Evolutionary conservation across 2,888 invertebrate genomes (phyloP).

Genomic region (Athripsodes cinereus): DNA sequence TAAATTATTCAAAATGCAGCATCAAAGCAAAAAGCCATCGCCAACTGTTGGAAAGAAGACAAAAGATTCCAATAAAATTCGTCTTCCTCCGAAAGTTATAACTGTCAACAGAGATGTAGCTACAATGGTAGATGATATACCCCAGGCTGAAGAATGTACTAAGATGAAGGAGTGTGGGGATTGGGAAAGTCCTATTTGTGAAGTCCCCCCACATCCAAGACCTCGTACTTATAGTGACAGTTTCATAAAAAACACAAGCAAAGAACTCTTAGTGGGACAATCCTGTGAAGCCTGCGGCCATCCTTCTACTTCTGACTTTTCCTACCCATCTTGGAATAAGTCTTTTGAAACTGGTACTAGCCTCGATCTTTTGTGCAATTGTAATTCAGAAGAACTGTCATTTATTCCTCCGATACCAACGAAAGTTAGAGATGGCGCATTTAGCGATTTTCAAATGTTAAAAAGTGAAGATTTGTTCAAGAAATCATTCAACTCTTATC

Average conservation of each 20-base stretch:
- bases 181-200: slow-evolving; percentile 21
- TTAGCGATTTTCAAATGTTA: slow-evolving; percentile 20
- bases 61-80: slow-evolving; percentile 43
- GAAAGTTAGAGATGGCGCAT: slow-evolving; percentile 13
- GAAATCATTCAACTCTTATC: slow-evolving; percentile 29
- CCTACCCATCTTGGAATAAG: slow-evolving; percentile 33
- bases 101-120: slow-evolving; percentile 48
- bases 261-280: slow-evolving; percentile 47
- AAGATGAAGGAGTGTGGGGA: slow-evolving; percentile 1
- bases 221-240: slow-evolving; percentile 50
- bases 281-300: slow-evolving; percentile 49
- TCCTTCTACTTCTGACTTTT: slow-evolving; percentile 34
- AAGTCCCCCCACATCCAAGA: slow-evolving; percentile 35
- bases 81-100: slow-evolving; percentile 46
- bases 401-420: slow-evolving; percentile 11
- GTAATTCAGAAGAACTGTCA: slow-evolving; percentile 38
- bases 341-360: slow-evolving; percentile 39
- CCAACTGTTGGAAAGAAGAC: slow-evolving; percentile 47
- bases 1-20: slow-evolving; percentile 19
- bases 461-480: slow-evolving; percentile 20
- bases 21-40: slow-evolving; percentile 42
- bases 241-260: slow-evolving; percentile 47
- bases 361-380: slow-evolving; percentile 47
- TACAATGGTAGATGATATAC: slow-evolving; percentile 42
- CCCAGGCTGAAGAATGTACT: slow-evolving; percentile 16